phyloP scores from a whole-genome alignment of 2,113 vertebrate genomes.

The Centropristis striata region DNA sequence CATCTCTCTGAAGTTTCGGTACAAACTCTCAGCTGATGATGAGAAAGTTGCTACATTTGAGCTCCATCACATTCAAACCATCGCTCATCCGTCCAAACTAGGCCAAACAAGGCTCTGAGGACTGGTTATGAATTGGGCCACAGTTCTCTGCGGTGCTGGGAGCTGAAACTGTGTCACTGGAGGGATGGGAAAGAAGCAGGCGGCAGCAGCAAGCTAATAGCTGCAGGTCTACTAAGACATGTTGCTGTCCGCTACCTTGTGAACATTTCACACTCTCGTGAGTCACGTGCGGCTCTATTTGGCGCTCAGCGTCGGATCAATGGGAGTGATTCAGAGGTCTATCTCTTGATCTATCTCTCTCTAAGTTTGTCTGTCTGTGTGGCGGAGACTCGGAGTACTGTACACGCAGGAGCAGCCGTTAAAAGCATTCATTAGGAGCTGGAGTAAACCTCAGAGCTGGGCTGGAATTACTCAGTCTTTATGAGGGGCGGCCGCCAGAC shows the following conservation, averaged over 20 bases:
- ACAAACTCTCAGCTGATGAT: conserved; percentile 28
- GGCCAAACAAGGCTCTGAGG: conserved; percentile 66
- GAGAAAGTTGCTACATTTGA: conserved; percentile 5
- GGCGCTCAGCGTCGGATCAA: conserved; percentile 4
- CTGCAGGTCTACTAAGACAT: conserved; percentile 21
- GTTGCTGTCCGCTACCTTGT: conserved; percentile 3
- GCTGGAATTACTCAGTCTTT: conserved; percentile 60
- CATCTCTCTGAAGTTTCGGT: neutral
- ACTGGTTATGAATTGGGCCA: conserved; percentile 70
- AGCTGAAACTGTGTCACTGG: conserved; percentile 75
- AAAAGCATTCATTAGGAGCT: conserved; percentile 55
- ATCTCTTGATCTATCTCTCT: conserved; percentile 28
- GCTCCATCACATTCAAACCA: conserved; percentile 32
- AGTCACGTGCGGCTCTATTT: neutral
- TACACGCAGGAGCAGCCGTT: conserved; percentile 31
- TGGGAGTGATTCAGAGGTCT: conserved; percentile 24
- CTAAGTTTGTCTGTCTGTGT: conserved; percentile 33
- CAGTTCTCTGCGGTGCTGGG: conserved; percentile 60
- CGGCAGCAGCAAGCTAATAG: conserved; percentile 13
- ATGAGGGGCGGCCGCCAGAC: conserved; percentile 26
- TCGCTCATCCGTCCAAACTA: conserved; percentile 52
- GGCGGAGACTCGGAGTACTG: neutral
- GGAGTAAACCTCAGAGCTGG: conserved; percentile 53
- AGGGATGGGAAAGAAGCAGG: conserved; percentile 38
- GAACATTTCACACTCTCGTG: conserved; percentile 16